A percentile compares a stretch with the other conserved stretches of the same genome.
Evolutionary conservation across 2,888 invertebrate species (phyloP).

Genomic region (Phorcus lineatus): DNA sequence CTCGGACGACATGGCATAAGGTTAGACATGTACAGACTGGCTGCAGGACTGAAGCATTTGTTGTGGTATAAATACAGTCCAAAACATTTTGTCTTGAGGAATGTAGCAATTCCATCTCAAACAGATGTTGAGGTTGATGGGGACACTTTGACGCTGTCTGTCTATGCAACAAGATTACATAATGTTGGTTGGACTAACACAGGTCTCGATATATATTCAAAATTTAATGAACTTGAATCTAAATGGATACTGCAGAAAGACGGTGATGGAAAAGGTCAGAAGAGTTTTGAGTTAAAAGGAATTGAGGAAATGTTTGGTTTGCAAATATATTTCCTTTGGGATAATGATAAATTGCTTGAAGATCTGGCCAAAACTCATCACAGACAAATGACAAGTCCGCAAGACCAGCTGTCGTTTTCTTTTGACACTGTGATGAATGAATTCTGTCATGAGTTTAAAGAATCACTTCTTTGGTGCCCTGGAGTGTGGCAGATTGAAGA

Average conservation of each 20-base stretch:
- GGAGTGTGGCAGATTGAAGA: neutral
- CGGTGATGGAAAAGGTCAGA: neutral
- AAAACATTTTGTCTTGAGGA: constrained; percentile 5
- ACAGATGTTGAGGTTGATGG: constrained; percentile 9
- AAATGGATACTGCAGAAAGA: neutral
- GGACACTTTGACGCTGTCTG: constrained; percentile 14
- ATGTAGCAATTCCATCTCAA: constrained; percentile 11
- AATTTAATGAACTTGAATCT: constrained; percentile 26
- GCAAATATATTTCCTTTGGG: neutral
- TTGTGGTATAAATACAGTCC: constrained; percentile 25
- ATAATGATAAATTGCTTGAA: neutral
- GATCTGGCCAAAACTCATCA: neutral
- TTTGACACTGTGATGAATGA: too few relatives aligned
- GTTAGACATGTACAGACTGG: constrained; percentile 24
- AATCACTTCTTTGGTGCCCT: neutral
- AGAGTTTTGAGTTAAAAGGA: neutral
- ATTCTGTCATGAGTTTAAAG: neutral
- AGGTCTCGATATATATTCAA: constrained; percentile 18
- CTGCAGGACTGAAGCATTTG: constrained; percentile 26
- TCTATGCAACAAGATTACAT: constrained; percentile 12
- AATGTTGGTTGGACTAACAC: constrained; percentile 27
- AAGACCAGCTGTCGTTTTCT: neutral
- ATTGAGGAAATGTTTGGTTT: neutral
- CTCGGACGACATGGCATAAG: constrained; percentile 19
- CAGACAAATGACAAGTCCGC: neutral